Conservation (phyloP, 2,888 invertebrate genomes). For the Nysson spinosus region DNA sequence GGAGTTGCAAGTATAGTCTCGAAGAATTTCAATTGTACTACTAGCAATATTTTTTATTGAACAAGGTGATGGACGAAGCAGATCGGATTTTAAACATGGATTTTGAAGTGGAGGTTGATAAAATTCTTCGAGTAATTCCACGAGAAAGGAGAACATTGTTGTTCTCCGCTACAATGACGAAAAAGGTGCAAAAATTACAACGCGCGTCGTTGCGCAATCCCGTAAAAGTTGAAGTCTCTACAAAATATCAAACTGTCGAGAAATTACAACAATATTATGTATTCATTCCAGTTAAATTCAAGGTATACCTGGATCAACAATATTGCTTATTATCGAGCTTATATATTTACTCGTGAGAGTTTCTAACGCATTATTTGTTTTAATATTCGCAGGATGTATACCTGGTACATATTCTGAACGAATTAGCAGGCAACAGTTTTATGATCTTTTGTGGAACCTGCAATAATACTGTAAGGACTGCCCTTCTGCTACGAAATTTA, state of each 20-base stretch:
- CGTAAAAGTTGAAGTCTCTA: conserved; percentile 96
- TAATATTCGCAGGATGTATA: conserved; percentile 89
- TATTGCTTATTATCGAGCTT: background rate
- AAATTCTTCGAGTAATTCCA: conserved; percentile 95
- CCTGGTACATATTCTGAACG: conserved; percentile 95
- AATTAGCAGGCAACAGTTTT: conserved; percentile 95
- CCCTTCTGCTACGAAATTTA: conserved; percentile 91
- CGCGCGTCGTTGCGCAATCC: conserved; percentile 96
- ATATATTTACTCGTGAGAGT: conserved; percentile 3
- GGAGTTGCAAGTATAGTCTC: too few relatives aligned
- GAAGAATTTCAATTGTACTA: too few relatives aligned
- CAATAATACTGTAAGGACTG: conserved; percentile 92
- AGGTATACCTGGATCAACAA: conserved; percentile 84
- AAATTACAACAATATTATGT: conserved; percentile 96
- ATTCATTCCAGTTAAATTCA: conserved; percentile 97
- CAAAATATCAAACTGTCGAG: conserved; percentile 98
- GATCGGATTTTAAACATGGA: conserved; percentile 99
- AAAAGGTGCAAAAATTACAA: conserved; percentile 96
- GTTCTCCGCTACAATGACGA: conserved; percentile 99
- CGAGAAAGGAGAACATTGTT: conserved; percentile 93
- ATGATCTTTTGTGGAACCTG: conserved; percentile 99
- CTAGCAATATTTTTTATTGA: conserved; percentile 2
- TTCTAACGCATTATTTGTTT: background rate
- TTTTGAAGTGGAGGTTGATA: conserved; percentile 98
- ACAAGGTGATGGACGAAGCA: conserved; percentile 98